phyloP scores from a whole-genome alignment of 2,113 vertebrate species.

The Chaetodon trifascialis region DNA sequence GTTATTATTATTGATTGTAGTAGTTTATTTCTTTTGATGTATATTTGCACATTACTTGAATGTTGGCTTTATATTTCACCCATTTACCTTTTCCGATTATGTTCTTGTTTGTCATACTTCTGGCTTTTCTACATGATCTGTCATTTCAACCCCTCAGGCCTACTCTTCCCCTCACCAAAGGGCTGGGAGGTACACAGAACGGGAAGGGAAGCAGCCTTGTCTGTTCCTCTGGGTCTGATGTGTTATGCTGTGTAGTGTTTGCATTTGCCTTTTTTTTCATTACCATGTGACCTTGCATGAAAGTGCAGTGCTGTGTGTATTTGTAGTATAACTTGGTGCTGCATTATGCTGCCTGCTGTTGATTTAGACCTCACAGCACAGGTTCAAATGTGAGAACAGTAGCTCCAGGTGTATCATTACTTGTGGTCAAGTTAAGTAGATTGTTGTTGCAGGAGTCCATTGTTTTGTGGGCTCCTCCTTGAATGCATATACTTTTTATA shows the following conservation, averaged over 20 bases:
- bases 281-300: conserved; percentile 37
- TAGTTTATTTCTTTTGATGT: background rate
- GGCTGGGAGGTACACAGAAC: conserved; percentile 26
- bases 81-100: background rate
- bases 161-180: background rate
- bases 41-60: background rate
- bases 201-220: conserved; percentile 57
- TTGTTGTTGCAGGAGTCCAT: background rate
- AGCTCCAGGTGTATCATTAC: background rate
- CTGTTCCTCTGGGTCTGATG: conserved; percentile 2
- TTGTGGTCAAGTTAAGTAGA: background rate
- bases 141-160: conserved; percentile 36
- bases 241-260: conserved; percentile 35
- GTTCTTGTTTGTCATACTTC: background rate
- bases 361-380: background rate
- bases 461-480: background rate
- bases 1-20: too few relatives aligned
- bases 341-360: background rate
- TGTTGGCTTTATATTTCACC: background rate
- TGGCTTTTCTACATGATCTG: background rate
- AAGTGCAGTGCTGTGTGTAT: background rate
- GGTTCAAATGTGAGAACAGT: background rate
- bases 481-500: background rate
- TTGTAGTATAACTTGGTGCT: background rate
- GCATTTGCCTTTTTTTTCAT: background rate